phyloP scores from a whole-genome alignment of 2,113 vertebrate species.

The Uropsilus gracilis region DNA sequence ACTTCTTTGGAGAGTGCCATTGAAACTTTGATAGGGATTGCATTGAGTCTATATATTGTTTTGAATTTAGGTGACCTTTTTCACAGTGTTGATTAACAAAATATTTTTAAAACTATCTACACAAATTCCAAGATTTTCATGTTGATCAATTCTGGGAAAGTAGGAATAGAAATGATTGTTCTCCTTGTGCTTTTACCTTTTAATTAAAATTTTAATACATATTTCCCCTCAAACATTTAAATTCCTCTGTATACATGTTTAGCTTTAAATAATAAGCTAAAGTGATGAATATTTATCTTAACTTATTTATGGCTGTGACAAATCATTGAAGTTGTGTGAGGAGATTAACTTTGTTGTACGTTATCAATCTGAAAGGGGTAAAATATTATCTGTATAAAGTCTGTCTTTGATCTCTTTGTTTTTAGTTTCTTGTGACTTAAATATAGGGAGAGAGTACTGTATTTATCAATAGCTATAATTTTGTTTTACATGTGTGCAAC shows the following conservation, averaged over 20 bases:
- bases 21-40: too few relatives aligned
- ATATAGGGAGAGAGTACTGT: not conserved
- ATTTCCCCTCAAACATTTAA: not conserved
- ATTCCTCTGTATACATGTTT: not conserved
- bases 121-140: not conserved
- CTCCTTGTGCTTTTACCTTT: too few relatives aligned
- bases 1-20: too few relatives aligned
- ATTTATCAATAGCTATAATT: not conserved
- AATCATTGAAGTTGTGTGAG: not conserved
- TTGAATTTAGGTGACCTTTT: too few relatives aligned
- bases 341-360: not conserved
- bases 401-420: not conserved
- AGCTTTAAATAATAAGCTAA: not conserved
- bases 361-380: not conserved
- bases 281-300: not conserved
- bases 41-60: too few relatives aligned
- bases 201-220: too few relatives aligned
- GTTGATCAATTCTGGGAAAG: not conserved
- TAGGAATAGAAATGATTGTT: not conserved
- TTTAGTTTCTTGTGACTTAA: constrained; percentile 5
- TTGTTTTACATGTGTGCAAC: not conserved
- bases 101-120: not conserved
- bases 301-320: not conserved
- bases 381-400: not conserved
- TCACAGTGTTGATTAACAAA: too few relatives aligned